Percentiles rank a stretch among this genome's conserved stretches.
Conservation (phyloP, 2,888 invertebrate species). For the Yponomeuta sedellus region DNA sequence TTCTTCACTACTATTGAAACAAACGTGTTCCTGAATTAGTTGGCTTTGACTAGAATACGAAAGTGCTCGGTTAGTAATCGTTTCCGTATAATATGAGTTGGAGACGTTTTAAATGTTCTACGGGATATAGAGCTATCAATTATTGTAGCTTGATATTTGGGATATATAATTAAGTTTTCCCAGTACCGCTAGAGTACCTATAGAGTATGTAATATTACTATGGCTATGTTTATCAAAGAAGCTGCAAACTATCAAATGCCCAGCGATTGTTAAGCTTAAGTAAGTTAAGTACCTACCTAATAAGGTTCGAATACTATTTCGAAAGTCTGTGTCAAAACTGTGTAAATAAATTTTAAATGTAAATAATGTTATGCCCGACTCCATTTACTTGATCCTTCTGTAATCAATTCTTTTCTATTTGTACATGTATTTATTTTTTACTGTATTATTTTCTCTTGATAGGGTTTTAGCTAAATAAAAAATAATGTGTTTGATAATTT, state of each 20-base stretch:
- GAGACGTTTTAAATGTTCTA: background rate
- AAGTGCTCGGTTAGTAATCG: background rate
- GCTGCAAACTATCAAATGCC: background rate
- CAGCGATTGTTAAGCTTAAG: conserved; percentile 8
- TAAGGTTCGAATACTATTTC: background rate
- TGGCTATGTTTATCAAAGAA: conserved; percentile 9
- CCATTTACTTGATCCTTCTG: background rate
- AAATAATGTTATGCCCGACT: background rate
- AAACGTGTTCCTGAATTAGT: background rate
- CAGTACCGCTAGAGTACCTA: background rate
- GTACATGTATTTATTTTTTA: background rate
- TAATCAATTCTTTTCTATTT: background rate
- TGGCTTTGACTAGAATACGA: background rate
- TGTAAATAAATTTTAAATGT: background rate
- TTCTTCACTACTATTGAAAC: background rate
- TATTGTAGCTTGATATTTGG: background rate
- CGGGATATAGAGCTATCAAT: background rate
- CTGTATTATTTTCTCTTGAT: background rate
- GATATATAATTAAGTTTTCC: background rate
- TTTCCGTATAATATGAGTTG: background rate
- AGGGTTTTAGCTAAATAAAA: background rate
- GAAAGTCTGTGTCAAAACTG: background rate
- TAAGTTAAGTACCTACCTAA: conserved; percentile 1
- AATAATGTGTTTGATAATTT: background rate
- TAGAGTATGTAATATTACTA: background rate